Percentiles rank a stretch among this genome's conserved stretches.
These are phyloP conservation scores for Picus viridis DNA, from an alignment of 2,797 vertebrate genomes.

Conservation along the genomic window DNA sequence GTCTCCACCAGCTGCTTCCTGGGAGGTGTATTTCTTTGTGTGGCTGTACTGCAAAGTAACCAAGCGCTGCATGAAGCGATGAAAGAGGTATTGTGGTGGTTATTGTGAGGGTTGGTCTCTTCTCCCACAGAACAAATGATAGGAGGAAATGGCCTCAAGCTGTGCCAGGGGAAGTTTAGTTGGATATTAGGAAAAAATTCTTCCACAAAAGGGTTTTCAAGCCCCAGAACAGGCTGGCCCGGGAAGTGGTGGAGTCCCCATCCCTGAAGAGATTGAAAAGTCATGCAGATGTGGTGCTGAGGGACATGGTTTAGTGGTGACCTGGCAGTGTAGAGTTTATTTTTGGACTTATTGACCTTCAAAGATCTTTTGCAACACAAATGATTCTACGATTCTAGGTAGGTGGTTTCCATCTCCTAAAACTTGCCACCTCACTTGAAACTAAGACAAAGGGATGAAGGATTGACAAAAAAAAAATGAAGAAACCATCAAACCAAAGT, in stretches of 20 bases:
- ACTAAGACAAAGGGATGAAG: neutral
- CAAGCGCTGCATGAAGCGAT: neutral
- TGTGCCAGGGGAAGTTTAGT: neutral
- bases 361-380: neutral
- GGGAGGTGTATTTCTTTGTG: rapidly evolving
- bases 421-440: neutral
- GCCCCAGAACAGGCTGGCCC: neutral
- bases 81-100: neutral
- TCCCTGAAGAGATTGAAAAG: neutral
- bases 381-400: neutral
- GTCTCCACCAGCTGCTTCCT: neutral
- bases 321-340: neutral
- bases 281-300: neutral
- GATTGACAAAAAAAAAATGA: neutral
- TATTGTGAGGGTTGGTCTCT: neutral
- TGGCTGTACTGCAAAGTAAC: neutral
- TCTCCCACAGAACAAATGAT: no score
- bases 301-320: neutral
- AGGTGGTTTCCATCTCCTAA: neutral
- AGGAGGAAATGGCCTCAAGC: no score
- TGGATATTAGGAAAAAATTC: neutral
- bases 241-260: neutral
- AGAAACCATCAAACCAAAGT: neutral
- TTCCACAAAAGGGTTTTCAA: neutral
- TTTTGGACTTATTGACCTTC: neutral